These are phyloP conservation scores for Neofelis nebulosa DNA, from an alignment of 2,113 vertebrate species.

Conservation along the genomic window DNA sequence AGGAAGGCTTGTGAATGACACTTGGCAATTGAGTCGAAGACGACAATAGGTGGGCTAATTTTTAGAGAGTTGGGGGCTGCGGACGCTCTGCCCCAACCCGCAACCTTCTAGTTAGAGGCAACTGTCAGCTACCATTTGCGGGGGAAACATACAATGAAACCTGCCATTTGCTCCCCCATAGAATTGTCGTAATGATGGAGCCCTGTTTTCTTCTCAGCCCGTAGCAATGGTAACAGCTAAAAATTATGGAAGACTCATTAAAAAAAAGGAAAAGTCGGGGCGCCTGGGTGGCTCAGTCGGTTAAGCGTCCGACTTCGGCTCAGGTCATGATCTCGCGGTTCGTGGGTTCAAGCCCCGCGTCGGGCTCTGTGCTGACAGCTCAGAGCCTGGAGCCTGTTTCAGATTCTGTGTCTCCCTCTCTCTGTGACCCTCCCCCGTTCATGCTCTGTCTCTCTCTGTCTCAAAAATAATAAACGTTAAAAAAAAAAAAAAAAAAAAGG, in stretches of 20 bases:
- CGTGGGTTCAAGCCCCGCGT: no score
- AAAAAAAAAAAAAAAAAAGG: neutral
- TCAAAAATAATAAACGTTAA: no score
- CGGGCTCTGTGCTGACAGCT: no score
- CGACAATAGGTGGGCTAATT: neutral
- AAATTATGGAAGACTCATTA: neutral
- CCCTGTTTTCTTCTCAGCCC: neutral
- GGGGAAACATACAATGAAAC: neutral
- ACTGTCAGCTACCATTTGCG: neutral
- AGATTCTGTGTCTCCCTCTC: no score
- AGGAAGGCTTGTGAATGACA: neutral
- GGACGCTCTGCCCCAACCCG: neutral
- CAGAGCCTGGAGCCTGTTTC: no score
- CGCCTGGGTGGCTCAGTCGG: no score
- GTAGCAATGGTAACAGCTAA: neutral
- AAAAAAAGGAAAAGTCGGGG: neutral
- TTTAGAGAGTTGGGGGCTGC: neutral
- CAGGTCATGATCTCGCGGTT: no score
- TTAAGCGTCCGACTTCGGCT: no score
- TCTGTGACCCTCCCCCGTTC: no score
- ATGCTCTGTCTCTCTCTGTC: no score
- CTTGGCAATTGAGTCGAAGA: neutral
- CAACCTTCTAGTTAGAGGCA: neutral
- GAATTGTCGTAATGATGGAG: neutral
- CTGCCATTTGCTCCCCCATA: neutral